Base-by-base conservation (phyloP, 1,140 invertebrate genomes). In the Philotrypesis tridentata region DNA sequence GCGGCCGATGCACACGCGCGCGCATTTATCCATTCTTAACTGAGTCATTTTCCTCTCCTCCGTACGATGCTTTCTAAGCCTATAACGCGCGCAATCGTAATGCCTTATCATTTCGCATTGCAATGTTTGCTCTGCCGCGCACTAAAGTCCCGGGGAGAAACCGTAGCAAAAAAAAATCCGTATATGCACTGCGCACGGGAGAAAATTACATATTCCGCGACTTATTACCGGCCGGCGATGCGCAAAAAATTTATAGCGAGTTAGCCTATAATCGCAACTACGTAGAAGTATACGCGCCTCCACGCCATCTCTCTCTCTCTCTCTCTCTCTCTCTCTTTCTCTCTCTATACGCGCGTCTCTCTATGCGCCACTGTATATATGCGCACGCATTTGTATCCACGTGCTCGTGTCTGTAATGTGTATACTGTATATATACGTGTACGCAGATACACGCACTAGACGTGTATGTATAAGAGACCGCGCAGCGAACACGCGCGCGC, bases 131-230 rank as follows among this genome's bases (percentile, higher is more conserved):
- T 79, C 76, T 79, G 29, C 60, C 71, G 61, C 48, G 67, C 76
- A 82, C 77, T 80, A 77, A 78, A 75, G 21, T 27, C 72, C 27
- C 33, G 25, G 7, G n/a, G 67, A 79, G 74, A 80, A 78, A 85
- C 33, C 60, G 68, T 17, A 21, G 68, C 23, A 60, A 40, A 80
- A 55, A 72, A 74, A 75, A 70, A 81, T 81, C 23, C 40, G 48
- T 55, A 55, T 17, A 43, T 12, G 37, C 8, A n/a, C 12, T 40
- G 14, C 21, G 55, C 67, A 48, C 37, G 23, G 1, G 21, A 78
- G 75, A 78, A 82, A 82, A 82, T 82, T 78, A 82, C 80, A 72
- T 77, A 82, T 78, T 78, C 75, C 74, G 14, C 3, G 14, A 76
- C 60, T 60, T 73, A 79, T 83, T 83, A 68, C 71, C 60, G 65